Conservation (phyloP, 1,140 invertebrate species). For the Drosophila teissieri region DNA sequence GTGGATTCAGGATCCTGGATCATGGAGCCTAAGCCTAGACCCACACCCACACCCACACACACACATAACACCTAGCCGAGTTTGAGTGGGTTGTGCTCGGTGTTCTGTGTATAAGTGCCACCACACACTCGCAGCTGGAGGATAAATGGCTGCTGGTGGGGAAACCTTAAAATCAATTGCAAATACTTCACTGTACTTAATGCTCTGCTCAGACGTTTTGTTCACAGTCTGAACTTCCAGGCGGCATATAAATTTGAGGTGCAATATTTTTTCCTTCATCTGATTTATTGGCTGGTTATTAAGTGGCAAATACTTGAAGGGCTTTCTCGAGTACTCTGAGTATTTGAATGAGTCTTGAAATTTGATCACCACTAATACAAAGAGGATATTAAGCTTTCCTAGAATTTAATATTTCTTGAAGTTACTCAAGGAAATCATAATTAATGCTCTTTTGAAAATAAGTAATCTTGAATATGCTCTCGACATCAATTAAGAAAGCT, state of each 20-base stretch:
- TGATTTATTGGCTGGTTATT: conserved; percentile 11
- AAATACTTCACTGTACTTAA: conserved; percentile 16
- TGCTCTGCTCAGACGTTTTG: conserved; percentile 8
- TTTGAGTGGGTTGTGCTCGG: conserved; percentile 16
- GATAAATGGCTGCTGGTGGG: conserved; percentile 40
- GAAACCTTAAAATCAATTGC: conserved; percentile 28
- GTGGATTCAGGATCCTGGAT: conserved; percentile 17
- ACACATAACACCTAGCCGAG: conserved; percentile 32
- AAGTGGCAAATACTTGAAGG: conserved; percentile 8
- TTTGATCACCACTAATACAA: too few relatives aligned
- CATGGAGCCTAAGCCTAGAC: conserved; percentile 37
- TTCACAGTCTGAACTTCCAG: background rate
- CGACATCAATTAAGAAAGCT: background rate
- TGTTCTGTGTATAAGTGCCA: conserved; percentile 23
- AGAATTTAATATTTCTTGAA: background rate
- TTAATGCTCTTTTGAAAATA: background rate
- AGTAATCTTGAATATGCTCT: background rate
- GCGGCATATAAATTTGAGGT: background rate
- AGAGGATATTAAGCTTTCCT: background rate
- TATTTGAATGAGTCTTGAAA: background rate
- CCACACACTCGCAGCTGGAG: conserved; percentile 6
- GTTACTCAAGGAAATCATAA: background rate
- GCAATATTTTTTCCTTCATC: background rate
- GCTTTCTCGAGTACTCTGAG: background rate
- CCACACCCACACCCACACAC: background rate